Evolutionary conservation across 1,140 invertebrate genomes (phyloP), one percentile per base, ranked within the genome.

Genomic region (Heliconius hermathena): DNA sequence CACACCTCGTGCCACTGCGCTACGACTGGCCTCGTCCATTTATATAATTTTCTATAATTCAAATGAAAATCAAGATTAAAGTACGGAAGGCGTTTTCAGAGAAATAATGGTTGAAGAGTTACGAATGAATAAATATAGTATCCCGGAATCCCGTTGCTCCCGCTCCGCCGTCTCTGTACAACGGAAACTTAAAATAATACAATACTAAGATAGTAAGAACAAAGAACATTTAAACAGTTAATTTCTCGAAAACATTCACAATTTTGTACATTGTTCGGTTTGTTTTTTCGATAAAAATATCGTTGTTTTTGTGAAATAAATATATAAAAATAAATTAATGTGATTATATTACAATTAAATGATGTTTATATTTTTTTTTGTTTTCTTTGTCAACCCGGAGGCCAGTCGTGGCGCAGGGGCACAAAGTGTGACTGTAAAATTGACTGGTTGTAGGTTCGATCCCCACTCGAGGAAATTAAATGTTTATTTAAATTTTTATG

Each of bases 151-250:
- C 26, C 60, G 60, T 66, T 29, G 60, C 60, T 66, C 22, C 60
- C 22, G 22, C 26, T 66, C 1, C 13, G 11, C 60, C 26, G 60
- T 66, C 60, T 66, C 26, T 13, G 60, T 26, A 16, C 13, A 66
- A 66, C 60, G 60, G 9, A 66, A 66, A 66, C 60, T 66, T 66
- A 66, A 66, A 66, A 66, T 66, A 66, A 29, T 66, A 29, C 22
- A 29, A 66, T 66, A 66, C 60, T 29, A 66, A 66, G 60, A 66
- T 60, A 66, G 60, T 66, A 66, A 26, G 26, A 66, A 66, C 60
- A 66, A 66, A 66, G 60, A 29, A 66, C 22, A 29, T 66, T 66
- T 66, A 66, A 66, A 29, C 22, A 66, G 60, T 66, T 66, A 60
- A 60, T 60, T 60, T n/a, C 54, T 60, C 20, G 20, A 60, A 60